Evolutionary conservation across 2,797 vertebrate genomes (phyloP), one percentile per base, ranked within the genome.

Genomic region (Peromyscus attwateri): DNA sequence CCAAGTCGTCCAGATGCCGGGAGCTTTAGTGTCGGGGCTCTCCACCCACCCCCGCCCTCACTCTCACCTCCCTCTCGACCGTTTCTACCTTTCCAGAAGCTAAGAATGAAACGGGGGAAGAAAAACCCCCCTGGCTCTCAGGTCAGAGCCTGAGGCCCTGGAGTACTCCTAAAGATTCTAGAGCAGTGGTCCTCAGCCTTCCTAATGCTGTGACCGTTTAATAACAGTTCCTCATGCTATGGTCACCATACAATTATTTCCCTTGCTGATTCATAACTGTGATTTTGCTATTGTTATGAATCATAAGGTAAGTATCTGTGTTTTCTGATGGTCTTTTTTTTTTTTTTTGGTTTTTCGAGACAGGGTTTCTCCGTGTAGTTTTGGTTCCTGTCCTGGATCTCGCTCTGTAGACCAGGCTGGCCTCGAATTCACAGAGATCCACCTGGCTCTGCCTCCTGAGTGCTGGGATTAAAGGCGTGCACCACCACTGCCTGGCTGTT

Each of bases 51-150:
- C 34, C 46, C 76, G 76, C 49, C 77, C 75, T 95, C 8, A 3
- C 82, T 60, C 34, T 89, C 52, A 82, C 70, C 34, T 83, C 52
- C 80, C 11, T 43, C 60, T 85, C 91, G 66, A 52, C 49, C 64
- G 73, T 70, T 91, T 94, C 55, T 96, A 71, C 55, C 70, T 14
- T 92, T 70, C 40, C 60, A 87, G 94, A 95, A 19, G 25, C 55
- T 79, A 16, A 81, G 37, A 75, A 87, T 62, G 46, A 60, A 52
- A 93, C 6, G 31, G 10, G 6, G 5, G 46, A 64, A 83, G 70
- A 31, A 87, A 62, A 89, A 40, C 83, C 34, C 52, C 29, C 10
- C n/a, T 73, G 14, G 6, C 55, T 89, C 27, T 23, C n/a, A 40
- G 68, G 40, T 27, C 80, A 64, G 73, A 90, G 21, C 9, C 55